These are phyloP conservation scores for Spondyliosoma cantharus DNA, from an alignment of 2,797 vertebrate species.

Conservation along the genomic window DNA sequence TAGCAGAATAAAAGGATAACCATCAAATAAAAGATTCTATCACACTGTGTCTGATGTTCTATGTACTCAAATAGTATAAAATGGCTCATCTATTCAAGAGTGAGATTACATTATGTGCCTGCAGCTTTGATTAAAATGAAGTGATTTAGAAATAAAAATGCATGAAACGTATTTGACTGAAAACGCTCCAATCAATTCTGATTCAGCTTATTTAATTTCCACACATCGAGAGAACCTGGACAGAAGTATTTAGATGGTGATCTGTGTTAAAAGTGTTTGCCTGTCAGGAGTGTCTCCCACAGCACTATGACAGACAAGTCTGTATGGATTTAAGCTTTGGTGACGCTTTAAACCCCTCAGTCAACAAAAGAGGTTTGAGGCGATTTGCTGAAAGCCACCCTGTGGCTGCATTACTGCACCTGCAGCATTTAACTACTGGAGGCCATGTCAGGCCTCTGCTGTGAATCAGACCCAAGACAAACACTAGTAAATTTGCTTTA, in stretches of 20 bases:
- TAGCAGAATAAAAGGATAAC: background rate
- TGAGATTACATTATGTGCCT: background rate
- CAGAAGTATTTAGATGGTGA: constrained; percentile 43
- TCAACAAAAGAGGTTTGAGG: constrained; percentile 71
- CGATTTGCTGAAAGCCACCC: constrained; percentile 61
- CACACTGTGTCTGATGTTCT: background rate
- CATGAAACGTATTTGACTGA: background rate
- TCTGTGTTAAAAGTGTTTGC: constrained; percentile 62
- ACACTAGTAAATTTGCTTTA: background rate
- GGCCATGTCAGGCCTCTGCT: constrained; percentile 15
- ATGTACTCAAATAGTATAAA: background rate
- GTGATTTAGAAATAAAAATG: background rate
- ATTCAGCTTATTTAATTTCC: constrained; percentile 44
- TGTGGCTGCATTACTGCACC: constrained; percentile 48
- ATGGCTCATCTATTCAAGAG: background rate
- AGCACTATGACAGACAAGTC: constrained; percentile 54
- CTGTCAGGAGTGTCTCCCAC: constrained; percentile 45
- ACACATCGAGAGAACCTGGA: constrained; percentile 13
- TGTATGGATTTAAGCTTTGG: constrained; percentile 66
- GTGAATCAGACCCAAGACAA: constrained; percentile 23
- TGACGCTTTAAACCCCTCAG: constrained; percentile 66
- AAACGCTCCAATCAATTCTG: constrained; percentile 24
- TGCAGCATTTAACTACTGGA: constrained; percentile 44
- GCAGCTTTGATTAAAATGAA: background rate
- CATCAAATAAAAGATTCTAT: background rate